Percentiles rank a stretch among this genome's conserved stretches.
Conservation (phyloP, 23 tunicate species). For the Corella eumyota region DNA sequence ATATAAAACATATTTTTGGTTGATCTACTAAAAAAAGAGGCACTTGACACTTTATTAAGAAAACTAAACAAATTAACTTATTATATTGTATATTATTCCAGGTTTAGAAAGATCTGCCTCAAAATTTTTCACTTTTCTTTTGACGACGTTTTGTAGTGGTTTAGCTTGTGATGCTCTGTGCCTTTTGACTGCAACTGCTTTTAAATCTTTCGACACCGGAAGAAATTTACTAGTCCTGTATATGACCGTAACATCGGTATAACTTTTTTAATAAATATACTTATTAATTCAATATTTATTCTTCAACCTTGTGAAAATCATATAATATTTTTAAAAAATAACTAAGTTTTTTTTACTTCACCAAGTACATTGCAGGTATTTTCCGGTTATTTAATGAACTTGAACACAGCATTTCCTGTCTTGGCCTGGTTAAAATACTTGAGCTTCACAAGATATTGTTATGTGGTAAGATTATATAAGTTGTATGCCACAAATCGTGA, state of each 20-base stretch:
- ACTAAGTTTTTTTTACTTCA: neutral
- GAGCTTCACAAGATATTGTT: conserved; percentile 40
- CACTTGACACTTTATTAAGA: too few species aligned
- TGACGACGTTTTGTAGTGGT: conserved; percentile 26
- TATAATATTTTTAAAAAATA: neutral
- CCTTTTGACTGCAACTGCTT: conserved; percentile 10
- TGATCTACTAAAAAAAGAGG: too few species aligned
- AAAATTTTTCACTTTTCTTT: conserved; percentile 12
- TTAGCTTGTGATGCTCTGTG: conserved; percentile 28
- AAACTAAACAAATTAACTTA: too few species aligned
- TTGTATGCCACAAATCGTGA: neutral
- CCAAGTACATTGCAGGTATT: conserved; percentile 8
- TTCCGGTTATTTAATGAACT: conserved; percentile 26
- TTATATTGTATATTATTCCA: too few species aligned
- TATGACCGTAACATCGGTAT: conserved; percentile 46
- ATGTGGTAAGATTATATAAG: conserved; percentile 36
- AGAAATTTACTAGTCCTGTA: conserved; percentile 22
- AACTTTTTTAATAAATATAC: neutral
- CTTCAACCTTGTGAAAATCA: neutral
- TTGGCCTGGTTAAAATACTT: conserved; percentile 38
- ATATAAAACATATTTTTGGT: too few species aligned
- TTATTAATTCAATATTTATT: neutral
- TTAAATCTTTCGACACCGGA: conserved; percentile 19
- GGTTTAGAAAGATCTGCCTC: conserved; percentile 5
- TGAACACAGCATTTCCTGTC: conserved; percentile 31